phyloP scores from a whole-genome alignment of 2,113 vertebrate genomes.

The Ciconia maguari region DNA sequence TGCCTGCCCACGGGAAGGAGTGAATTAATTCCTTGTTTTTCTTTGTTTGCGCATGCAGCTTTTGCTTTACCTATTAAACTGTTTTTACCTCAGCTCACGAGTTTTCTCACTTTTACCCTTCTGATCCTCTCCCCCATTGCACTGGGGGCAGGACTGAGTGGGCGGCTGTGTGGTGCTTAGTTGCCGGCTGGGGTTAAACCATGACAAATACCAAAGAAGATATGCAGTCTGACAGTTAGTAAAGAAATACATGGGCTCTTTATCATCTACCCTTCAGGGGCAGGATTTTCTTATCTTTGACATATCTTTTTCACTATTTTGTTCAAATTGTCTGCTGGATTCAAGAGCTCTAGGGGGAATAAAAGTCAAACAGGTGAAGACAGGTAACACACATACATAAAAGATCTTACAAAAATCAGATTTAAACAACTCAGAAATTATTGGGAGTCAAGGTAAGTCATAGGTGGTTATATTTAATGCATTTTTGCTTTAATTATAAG shows the following conservation, averaged over 20 bases:
- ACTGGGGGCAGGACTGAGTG: rapidly evolving
- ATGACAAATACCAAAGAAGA: neutral
- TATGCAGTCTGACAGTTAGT: neutral
- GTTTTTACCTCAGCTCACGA: neutral
- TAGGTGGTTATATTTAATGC: neutral
- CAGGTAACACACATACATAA: neutral
- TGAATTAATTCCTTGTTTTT: neutral
- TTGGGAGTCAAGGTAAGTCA: neutral
- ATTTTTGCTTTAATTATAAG: neutral
- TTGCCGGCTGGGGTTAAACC: neutral
- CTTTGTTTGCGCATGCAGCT: rapidly evolving
- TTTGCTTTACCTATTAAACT: neutral
- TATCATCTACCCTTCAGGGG: neutral
- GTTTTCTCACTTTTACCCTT: neutral
- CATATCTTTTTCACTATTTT: neutral
- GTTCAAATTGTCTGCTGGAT: neutral
- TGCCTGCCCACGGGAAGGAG: neutral
- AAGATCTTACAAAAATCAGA: neutral
- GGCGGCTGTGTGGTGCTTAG: neutral
- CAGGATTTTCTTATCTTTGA: neutral
- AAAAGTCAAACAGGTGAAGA: neutral
- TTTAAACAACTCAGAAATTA: neutral
- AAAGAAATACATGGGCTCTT: neutral
- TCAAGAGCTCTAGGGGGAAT: neutral
- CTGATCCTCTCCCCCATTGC: neutral